Conservation (phyloP, 2,797 vertebrate species). For the Darevskia nairensis region DNA sequence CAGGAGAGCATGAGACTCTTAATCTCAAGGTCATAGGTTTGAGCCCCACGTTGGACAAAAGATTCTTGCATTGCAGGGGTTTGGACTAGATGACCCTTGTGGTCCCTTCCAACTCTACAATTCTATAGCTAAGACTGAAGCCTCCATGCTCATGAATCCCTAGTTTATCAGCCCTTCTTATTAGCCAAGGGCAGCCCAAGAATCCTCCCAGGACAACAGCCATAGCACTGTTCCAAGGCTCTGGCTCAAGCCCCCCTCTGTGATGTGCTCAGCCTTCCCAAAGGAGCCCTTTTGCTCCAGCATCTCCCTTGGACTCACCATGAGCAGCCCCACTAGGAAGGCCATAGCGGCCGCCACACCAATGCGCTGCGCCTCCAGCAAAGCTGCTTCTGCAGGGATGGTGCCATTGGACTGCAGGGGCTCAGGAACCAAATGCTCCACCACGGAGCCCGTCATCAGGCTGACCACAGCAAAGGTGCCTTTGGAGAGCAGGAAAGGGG, state of each 20-base stretch:
- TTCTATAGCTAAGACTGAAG: not conserved
- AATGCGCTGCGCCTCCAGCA: slow-evolving; percentile 86
- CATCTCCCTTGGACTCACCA: slow-evolving; percentile 77
- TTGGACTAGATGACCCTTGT: no score
- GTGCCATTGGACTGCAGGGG: slow-evolving; percentile 82
- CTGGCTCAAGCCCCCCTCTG: not conserved
- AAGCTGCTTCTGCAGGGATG: slow-evolving; percentile 75
- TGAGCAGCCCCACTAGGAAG: slow-evolving; percentile 88
- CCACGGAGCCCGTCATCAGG: slow-evolving; percentile 91
- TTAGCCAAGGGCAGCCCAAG: not conserved
- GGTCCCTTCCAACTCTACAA: no score
- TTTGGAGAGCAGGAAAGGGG: slow-evolving; percentile 54
- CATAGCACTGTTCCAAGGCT: not conserved
- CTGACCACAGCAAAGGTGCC: slow-evolving; percentile 94
- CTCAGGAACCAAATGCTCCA: slow-evolving; percentile 87
- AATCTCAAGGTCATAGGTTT: no score
- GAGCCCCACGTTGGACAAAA: no score
- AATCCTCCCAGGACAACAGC: not conserved
- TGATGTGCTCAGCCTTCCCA: not conserved
- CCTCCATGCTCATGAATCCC: not conserved
- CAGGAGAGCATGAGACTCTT: no score
- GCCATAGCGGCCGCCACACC: slow-evolving; percentile 88
- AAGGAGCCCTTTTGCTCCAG: not conserved
- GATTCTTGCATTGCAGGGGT: no score
- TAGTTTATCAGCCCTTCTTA: not conserved